These are phyloP conservation scores for Pseudolycoriella hygida DNA, from an alignment of 2,888 invertebrate species.

Conservation along the genomic window DNA sequence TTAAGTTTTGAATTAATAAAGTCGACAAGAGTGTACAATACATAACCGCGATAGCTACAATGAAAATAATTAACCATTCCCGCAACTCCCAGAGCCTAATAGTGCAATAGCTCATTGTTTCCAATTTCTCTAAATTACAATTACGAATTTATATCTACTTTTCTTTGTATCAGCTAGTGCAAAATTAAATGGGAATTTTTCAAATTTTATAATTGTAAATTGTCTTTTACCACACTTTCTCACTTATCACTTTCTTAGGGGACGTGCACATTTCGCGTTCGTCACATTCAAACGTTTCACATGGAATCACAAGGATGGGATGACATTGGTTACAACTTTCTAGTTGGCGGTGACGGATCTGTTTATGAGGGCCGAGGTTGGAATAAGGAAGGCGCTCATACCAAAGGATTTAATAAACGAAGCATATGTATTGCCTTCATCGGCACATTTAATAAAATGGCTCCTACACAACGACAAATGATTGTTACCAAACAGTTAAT, in stretches of 20 bases:
- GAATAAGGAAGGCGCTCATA: conserved; percentile 46
- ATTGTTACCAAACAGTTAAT: conserved; percentile 39
- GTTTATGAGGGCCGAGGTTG: conserved; percentile 52
- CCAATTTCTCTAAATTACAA: no score
- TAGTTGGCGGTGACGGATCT: conserved; percentile 51
- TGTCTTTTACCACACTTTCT: neutral
- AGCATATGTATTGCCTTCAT: conserved; percentile 49
- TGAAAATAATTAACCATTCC: no score
- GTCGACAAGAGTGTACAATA: no score
- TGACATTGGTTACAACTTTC: conserved; percentile 53
- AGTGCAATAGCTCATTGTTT: no score
- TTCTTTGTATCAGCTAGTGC: no score
- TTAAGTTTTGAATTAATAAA: no score
- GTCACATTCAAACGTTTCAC: conserved; percentile 42
- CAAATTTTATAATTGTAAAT: conserved; percentile 17
- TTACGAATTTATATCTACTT: no score
- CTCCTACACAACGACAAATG: conserved; percentile 33
- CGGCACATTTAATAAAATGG: conserved; percentile 38
- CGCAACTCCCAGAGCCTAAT: no score
- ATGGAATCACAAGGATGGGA: conserved; percentile 38
- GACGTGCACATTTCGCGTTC: conserved; percentile 34
- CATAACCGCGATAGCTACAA: no score
- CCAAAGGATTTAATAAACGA: conserved; percentile 35
- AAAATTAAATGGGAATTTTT: no score
- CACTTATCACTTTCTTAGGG: conserved; percentile 21